phyloP scores from a whole-genome alignment of 1,140 invertebrate species.

The Drosophila lowei region DNA sequence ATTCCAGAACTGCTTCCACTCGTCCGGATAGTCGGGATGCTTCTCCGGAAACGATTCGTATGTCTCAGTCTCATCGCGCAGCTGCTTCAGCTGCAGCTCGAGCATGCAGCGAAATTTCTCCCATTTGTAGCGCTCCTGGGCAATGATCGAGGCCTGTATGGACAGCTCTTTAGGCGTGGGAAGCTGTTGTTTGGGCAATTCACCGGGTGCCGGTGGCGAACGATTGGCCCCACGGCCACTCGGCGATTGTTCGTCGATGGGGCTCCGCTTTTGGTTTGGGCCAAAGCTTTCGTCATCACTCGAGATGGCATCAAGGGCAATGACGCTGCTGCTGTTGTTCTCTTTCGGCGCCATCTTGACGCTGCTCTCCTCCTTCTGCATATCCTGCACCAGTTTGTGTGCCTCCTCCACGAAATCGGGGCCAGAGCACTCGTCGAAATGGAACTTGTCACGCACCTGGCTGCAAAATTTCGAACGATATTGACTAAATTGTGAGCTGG shows the following conservation, averaged over 20 bases:
- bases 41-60: conserved; percentile 93
- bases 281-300: conserved; percentile 65
- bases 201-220: conserved; percentile 43
- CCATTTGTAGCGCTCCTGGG: conserved; percentile 85
- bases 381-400: conserved; percentile 10
- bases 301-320: conserved; percentile 76
- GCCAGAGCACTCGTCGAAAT: conserved; percentile 82
- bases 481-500: conserved; percentile 59
- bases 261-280: conserved; percentile 27
- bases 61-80: conserved; percentile 86
- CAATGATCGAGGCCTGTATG: conserved; percentile 71
- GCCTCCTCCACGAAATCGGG: conserved; percentile 63
- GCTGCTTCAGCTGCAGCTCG: conserved; percentile 83
- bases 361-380: conserved; percentile 15
- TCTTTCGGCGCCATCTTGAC: conserved; percentile 14
- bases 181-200: conserved; percentile 27
- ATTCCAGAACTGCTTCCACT: conserved; percentile 95
- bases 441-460: conserved; percentile 82
- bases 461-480: conserved; percentile 70
- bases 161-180: conserved; percentile 79
- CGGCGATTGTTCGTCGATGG: conserved; percentile 41
- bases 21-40: conserved; percentile 92
- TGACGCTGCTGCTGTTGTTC: conserved; percentile 19
- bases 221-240: conserved; percentile 53
- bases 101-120: conserved; percentile 84